Evolutionary conservation across 2,888 invertebrate genomes (phyloP).

Genomic region (Yponomeuta evonymella): DNA sequence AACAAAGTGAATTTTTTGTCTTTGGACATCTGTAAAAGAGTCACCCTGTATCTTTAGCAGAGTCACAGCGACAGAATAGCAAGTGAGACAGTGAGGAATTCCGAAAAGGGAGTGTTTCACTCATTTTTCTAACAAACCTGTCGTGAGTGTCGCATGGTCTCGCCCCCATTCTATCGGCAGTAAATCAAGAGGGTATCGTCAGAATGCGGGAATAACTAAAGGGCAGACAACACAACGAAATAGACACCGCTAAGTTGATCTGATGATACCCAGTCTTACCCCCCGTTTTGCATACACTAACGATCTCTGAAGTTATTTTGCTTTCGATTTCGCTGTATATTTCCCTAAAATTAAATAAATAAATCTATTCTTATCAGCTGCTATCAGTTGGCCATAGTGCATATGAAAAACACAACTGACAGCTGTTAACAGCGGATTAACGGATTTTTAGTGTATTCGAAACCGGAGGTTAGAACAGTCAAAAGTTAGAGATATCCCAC

Average conservation of each 20-base stretch:
- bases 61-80: conserved; percentile 2
- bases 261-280: neutral
- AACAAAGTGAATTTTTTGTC: neutral
- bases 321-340: no score
- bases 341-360: no score
- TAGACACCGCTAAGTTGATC: neutral
- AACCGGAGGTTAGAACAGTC: no score
- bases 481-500: no score
- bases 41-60: neutral
- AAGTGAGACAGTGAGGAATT: neutral
- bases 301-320: no score
- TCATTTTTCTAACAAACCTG: neutral
- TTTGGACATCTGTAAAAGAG: neutral
- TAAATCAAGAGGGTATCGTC: neutral
- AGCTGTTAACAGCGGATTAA: no score
- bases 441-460: no score
- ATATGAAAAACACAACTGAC: no score
- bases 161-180: neutral
- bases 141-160: neutral
- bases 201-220: conserved; percentile 3
- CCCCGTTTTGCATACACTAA: no score
- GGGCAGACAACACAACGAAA: neutral
- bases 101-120: neutral
- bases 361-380: no score
- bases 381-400: no score